Evolutionary conservation across 1,140 invertebrate genomes (phyloP).

Genomic region (Ceratoteleas bidentatus): DNA sequence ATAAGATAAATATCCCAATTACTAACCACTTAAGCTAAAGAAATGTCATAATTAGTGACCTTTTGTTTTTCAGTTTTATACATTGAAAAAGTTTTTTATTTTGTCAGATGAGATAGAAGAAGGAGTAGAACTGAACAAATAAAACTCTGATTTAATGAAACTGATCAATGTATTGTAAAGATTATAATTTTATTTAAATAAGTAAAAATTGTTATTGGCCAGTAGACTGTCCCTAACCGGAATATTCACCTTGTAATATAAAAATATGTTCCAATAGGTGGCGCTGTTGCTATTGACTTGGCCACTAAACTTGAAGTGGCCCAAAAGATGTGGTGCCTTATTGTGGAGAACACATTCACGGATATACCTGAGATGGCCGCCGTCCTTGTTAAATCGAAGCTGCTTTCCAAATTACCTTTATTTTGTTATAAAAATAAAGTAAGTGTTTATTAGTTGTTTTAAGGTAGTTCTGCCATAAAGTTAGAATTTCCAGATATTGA

Average conservation of each 20-base stretch:
- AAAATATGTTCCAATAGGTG: slow-evolving; percentile 82
- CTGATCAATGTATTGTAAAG: no score
- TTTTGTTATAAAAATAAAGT: slow-evolving; percentile 93
- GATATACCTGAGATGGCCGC: slow-evolving; percentile 96
- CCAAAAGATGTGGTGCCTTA: slow-evolving; percentile 90
- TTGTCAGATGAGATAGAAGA: no score
- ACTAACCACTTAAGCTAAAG: no score
- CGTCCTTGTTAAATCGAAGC: slow-evolving; percentile 86
- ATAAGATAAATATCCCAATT: no score
- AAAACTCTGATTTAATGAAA: no score
- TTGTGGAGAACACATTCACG: slow-evolving; percentile 97
- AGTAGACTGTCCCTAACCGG: no score
- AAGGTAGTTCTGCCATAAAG: no score
- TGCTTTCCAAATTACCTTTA: slow-evolving; percentile 87
- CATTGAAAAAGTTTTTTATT: no score
- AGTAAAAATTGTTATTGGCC: no score
- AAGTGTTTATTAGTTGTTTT: slow-evolving; percentile 33
- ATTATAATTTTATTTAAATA: neutral
- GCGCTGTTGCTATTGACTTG: slow-evolving; percentile 93
- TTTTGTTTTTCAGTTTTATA: no score
- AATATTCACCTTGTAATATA: neutral
- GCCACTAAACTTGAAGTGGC: slow-evolving; percentile 87
- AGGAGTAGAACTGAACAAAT: no score
- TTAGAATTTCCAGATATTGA: no score
- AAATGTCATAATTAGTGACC: neutral